A percentile compares a stretch with the other conserved stretches of the same genome.
Conservation (phyloP, 1,140 invertebrate genomes). For the Drosophila parabipectinata region DNA sequence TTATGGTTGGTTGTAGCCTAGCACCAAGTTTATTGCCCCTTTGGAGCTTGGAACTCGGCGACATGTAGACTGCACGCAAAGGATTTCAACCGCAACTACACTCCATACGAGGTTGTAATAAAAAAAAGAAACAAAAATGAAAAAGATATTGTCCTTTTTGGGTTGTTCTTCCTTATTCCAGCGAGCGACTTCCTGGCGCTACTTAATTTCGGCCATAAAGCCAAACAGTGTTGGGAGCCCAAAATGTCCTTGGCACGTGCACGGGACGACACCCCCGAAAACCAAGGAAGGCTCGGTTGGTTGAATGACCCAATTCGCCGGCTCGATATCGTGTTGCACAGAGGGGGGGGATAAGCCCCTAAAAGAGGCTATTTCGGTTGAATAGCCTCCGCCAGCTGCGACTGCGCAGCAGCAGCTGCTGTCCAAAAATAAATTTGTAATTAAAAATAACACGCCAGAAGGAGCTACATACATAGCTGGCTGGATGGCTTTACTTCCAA, state of each 20-base stretch:
- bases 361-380: slow-evolving; percentile 44
- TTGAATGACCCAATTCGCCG: slow-evolving; percentile 68
- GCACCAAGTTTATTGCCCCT: slow-evolving; percentile 74
- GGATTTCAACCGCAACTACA: slow-evolving; percentile 49
- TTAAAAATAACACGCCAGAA: slow-evolving; percentile 65
- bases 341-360: too few relatives aligned
- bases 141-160: slow-evolving; percentile 20
- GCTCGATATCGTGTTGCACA: slow-evolving; percentile 57
- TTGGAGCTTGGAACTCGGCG: slow-evolving; percentile 38
- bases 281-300: background rate
- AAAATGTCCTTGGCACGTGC: slow-evolving; percentile 65
- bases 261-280: background rate
- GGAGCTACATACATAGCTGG: slow-evolving; percentile 7
- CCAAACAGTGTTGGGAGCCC: background rate
- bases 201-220: slow-evolving; percentile 61
- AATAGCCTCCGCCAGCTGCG: slow-evolving; percentile 69
- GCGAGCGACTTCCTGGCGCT: slow-evolving; percentile 65
- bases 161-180: slow-evolving; percentile 1
- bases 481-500: too few relatives aligned
- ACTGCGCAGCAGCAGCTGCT: slow-evolving; percentile 72
- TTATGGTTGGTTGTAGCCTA: slow-evolving; percentile 50
- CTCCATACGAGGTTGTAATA: slow-evolving; percentile 30
- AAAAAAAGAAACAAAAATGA: slow-evolving; percentile 39
- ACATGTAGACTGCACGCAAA: slow-evolving; percentile 79
- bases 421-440: slow-evolving; percentile 66